Percentiles rank a stretch among this genome's conserved stretches.
These are phyloP conservation scores for Eretmochelys imbricata DNA, from an alignment of 2,113 vertebrate species.

Conservation along the genomic window DNA sequence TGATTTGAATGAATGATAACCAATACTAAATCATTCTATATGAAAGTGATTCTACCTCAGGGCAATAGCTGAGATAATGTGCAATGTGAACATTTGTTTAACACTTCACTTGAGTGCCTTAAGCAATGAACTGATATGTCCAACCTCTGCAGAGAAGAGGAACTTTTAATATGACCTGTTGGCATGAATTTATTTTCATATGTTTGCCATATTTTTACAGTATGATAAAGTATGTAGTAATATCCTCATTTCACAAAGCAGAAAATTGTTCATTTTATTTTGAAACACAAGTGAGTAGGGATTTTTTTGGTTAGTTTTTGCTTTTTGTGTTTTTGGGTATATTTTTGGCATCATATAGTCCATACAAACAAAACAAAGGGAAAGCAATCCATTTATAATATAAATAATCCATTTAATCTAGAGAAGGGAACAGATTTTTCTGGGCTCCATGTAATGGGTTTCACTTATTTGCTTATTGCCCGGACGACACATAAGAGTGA, in stretches of 20 bases:
- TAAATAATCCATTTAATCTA: neutral
- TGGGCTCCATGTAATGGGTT: neutral
- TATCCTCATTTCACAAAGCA: neutral
- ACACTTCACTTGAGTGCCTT: neutral
- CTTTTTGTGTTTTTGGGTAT: no score
- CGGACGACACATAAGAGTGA: neutral
- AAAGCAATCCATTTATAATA: neutral
- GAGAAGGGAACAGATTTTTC: neutral
- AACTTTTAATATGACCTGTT: neutral
- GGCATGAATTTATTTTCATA: neutral
- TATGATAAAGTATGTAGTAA: neutral
- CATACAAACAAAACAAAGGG: neutral
- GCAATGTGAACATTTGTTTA: neutral
- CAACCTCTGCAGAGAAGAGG: neutral
- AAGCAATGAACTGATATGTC: neutral
- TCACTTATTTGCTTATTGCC: no score
- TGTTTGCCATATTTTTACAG: neutral
- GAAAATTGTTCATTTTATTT: neutral
- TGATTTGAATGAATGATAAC: neutral
- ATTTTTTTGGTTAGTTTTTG: no score
- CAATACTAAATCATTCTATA: neutral
- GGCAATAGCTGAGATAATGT: neutral
- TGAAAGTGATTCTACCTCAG: neutral
- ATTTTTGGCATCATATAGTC: no score
- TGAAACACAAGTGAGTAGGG: neutral